These are phyloP conservation scores for Drosophila nebulosa DNA, from an alignment of 1,140 invertebrate species.

Conservation along the genomic window DNA sequence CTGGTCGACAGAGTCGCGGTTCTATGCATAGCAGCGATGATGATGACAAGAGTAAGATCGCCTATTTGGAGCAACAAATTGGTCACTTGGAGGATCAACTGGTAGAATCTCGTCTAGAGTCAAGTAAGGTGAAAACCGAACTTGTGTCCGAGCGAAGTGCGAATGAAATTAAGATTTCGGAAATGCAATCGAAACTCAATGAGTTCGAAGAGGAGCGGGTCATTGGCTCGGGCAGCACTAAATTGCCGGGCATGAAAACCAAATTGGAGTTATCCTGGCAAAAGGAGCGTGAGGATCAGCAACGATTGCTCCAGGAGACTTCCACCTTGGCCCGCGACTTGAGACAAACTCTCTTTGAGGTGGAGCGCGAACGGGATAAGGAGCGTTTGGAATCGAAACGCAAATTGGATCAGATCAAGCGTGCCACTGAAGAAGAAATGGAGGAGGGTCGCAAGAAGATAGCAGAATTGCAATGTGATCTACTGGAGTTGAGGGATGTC, in stretches of 20 bases:
- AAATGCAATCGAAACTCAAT: conserved; percentile 95
- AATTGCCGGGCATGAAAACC: conserved; percentile 92
- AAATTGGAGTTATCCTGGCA: conserved; percentile 97
- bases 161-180: conserved; percentile 93
- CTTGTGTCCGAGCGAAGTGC: conserved; percentile 93
- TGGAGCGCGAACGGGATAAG: conserved; percentile 93
- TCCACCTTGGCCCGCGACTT: conserved; percentile 94
- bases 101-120: conserved; percentile 90
- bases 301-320: conserved; percentile 93
- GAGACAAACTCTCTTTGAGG: conserved; percentile 92
- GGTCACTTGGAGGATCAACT: conserved; percentile 93
- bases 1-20: conserved; percentile 75
- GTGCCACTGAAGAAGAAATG: conserved; percentile 92
- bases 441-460: conserved; percentile 93
- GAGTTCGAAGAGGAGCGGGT: conserved; percentile 93
- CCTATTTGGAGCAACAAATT: conserved; percentile 90
- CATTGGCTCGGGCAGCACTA: conserved; percentile 89
- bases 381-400: conserved; percentile 93
- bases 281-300: conserved; percentile 96
- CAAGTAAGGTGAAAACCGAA: conserved; percentile 93
- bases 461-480: conserved; percentile 90
- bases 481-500: conserved; percentile 93
- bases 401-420: conserved; percentile 91
- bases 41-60: conserved; percentile 85
- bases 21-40: conserved; percentile 81